Base-by-base conservation (phyloP, 2,888 invertebrate species). In the Eupithecia inturbata region DNA sequence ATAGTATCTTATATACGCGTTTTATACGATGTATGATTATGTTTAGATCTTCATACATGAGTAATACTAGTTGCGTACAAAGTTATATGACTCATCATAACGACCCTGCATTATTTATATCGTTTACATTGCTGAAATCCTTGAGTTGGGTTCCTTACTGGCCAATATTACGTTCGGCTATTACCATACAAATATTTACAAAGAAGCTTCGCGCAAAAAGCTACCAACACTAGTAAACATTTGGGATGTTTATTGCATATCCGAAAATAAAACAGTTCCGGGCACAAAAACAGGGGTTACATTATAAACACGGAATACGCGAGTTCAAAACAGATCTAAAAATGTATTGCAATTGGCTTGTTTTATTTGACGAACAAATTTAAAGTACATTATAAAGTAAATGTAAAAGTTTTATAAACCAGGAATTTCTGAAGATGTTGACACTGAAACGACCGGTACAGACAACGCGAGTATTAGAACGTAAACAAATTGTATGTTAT, bases 401-500 rank as follows among this genome's bases (percentile, higher is more conserved):
- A 57, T 62, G 19, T 7, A 45, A 19, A 31, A 9, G 62, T 62
- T 31, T 62, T 31, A 16, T 31, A 62, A 31, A 31, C 62, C 62
- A 62, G 62, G 19, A 62, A 62, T 31, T 19, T 62, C 62, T 62
- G 31, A 9, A 31, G 28, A 62, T 62, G 62, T 62, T 28, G 19
- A 57, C 26, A 12, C 26, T 3, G 62, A 31, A 62, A 10, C 62
- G 19, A 31, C 62, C 19, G 28, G 31, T 53, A 53, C 49, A 62
- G 62, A 31, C 57, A 14, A 62, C 31, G 62, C 19, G 31, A 62
- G 22, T 69, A 71, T 62, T 67, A 67, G 28, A 70, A 57, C 33
- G 66, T 69, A 75, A 73, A 73, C 75, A 78, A 70, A 72, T 70
- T 62, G 28, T 63, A 73, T 70, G 78, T 74, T 79, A 78, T 78